phyloP scores from a whole-genome alignment of 2,113 vertebrate species.

The Embiotoca jacksoni region DNA sequence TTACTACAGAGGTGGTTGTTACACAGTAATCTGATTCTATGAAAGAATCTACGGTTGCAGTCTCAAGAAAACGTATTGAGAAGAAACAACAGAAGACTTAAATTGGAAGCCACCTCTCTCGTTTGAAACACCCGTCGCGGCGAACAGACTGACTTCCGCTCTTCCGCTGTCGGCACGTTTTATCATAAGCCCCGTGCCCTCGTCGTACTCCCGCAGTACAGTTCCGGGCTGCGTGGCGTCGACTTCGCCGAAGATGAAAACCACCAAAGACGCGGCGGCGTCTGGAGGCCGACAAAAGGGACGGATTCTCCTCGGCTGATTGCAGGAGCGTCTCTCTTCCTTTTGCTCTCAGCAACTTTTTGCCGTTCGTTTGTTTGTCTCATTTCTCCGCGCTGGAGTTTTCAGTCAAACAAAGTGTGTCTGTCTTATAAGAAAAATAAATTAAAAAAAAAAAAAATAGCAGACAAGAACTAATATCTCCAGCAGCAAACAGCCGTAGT shows the following conservation, averaged over 20 bases:
- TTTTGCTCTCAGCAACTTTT: conserved; percentile 38
- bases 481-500: conserved; percentile 50
- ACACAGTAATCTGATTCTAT: too few species aligned
- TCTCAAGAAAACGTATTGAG: too few species aligned
- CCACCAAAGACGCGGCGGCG: background rate
- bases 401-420: conserved; percentile 28
- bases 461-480: conserved; percentile 60
- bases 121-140: too few species aligned
- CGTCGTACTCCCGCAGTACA: background rate
- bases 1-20: too few species aligned
- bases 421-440: conserved; percentile 7
- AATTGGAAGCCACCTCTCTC: too few species aligned
- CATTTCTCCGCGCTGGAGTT: conserved; percentile 19
- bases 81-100: too few species aligned
- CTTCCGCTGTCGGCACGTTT: too few species aligned
- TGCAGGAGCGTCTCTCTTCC: background rate
- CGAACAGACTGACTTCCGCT: too few species aligned
- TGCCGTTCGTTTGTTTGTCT: conserved; percentile 32
- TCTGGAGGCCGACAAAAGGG: conserved; percentile 20
- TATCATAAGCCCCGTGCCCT: background rate
- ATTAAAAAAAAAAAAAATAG: conserved; percentile 13
- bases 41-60: too few species aligned
- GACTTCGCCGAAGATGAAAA: background rate
- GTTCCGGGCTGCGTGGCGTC: background rate
- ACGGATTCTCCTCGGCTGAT: conserved; percentile 14